Conservation (phyloP, 2,113 vertebrate genomes). For the Crypturellus undulatus region DNA sequence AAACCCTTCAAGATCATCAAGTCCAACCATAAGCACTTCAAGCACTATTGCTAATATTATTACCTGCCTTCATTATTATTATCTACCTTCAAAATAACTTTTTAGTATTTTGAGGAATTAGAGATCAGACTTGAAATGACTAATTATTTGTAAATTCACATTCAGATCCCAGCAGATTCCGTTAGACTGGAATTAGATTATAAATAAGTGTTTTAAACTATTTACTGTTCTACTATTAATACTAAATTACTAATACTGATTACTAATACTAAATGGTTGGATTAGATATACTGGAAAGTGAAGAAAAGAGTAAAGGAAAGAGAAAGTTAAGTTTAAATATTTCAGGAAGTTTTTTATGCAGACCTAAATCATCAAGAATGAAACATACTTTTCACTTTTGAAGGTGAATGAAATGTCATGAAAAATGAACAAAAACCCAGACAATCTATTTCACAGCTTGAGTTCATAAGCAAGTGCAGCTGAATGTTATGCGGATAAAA, state of each 20-base stretch:
- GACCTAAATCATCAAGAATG: background rate
- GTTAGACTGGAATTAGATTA: background rate
- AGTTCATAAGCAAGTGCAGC: background rate
- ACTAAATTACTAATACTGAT: no score
- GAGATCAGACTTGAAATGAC: background rate
- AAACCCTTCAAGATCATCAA: no score
- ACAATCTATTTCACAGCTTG: conserved; percentile 18
- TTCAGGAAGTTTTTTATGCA: background rate
- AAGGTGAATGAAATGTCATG: conserved; percentile 35
- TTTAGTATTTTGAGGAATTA: background rate
- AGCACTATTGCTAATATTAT: background rate
- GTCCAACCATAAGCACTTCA: background rate
- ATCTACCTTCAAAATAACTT: background rate
- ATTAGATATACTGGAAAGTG: conserved; percentile 1
- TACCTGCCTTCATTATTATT: background rate
- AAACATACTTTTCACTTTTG: conserved; percentile 21
- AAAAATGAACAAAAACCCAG: background rate
- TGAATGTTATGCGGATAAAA: background rate
- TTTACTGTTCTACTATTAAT: background rate
- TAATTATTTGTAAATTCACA: background rate
- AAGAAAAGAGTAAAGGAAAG: conserved; percentile 6
- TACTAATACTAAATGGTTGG: background rate
- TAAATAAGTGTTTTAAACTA: conserved; percentile 17
- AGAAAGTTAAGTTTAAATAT: background rate
- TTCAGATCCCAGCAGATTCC: background rate